Conservation (phyloP, 2,888 invertebrate species). For the Sarcophaga carnaria region DNA sequence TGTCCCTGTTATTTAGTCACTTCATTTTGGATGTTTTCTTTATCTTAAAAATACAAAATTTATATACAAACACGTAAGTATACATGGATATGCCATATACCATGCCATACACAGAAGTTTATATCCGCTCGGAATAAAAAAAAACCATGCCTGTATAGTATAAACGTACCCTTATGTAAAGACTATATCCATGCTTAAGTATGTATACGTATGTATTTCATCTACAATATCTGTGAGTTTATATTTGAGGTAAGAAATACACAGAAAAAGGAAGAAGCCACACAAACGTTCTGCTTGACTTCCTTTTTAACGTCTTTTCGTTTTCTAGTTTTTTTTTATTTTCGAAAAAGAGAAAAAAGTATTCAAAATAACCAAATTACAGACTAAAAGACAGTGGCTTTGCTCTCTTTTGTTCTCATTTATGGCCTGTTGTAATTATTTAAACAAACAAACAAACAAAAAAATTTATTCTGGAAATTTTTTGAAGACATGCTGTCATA, state of each 20-base stretch:
- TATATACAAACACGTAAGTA: no score
- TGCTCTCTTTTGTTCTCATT: conserved; percentile 31
- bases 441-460: not conserved
- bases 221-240: conserved; percentile 15
- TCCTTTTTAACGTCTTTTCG: conserved; percentile 70
- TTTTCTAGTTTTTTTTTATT: not conserved
- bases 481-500: not conserved
- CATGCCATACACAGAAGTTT: no score
- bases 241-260: not conserved
- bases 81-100: no score
- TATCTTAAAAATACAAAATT: not conserved
- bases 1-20: conserved; percentile 41
- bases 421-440: conserved; percentile 57
- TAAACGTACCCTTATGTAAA: not conserved
- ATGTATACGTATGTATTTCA: not conserved
- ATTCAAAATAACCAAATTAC: conserved; percentile 24
- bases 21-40: conserved; percentile 37
- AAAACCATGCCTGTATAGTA: not conserved
- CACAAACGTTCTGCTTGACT: conserved; percentile 73
- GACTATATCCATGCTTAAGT: not conserved
- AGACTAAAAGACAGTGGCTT: conserved; percentile 40
- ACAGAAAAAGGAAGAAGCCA: conserved; percentile 70
- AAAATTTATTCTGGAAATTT: not conserved
- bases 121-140: no score
- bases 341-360: not conserved